phyloP scores from a whole-genome alignment of 2,888 invertebrate species.

The Acleris holmiana region DNA sequence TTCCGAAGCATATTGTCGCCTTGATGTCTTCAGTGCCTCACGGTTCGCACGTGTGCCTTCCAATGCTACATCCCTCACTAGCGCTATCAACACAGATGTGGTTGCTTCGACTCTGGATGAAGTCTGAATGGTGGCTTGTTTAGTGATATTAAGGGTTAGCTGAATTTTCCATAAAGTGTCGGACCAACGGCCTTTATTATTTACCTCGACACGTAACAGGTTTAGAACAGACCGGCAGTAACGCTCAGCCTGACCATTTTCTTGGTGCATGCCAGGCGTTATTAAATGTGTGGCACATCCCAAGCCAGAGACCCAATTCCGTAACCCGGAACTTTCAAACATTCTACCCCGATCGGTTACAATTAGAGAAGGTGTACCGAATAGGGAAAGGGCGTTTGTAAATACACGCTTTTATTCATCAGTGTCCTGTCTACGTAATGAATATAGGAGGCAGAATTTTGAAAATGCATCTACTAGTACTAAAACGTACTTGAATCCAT shows the following conservation, averaged over 20 bases:
- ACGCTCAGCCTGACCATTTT: neutral
- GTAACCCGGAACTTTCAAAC: neutral
- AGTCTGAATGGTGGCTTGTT: neutral
- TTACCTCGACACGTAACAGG: neutral
- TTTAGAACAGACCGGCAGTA: neutral
- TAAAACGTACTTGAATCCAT: neutral
- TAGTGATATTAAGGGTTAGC: neutral
- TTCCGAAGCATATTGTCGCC: neutral
- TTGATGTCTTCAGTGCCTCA: neutral
- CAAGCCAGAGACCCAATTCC: neutral
- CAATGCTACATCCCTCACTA: neutral
- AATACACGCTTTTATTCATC: neutral
- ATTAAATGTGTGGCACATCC: neutral
- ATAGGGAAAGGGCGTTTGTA: neutral
- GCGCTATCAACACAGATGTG: neutral
- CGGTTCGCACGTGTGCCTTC: neutral
- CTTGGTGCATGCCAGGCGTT: neutral
- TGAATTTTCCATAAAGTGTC: neutral
- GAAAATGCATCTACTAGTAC: neutral
- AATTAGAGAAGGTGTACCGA: neutral
- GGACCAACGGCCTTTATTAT: neutral
- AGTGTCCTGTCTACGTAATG: neutral
- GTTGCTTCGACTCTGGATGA: neutral
- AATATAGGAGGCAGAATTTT: neutral
- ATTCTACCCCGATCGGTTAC: neutral